Percentiles rank a stretch among this genome's conserved stretches.
Evolutionary conservation across 2,797 vertebrate genomes (phyloP).

Genomic region (Argyrosomus regius): DNA sequence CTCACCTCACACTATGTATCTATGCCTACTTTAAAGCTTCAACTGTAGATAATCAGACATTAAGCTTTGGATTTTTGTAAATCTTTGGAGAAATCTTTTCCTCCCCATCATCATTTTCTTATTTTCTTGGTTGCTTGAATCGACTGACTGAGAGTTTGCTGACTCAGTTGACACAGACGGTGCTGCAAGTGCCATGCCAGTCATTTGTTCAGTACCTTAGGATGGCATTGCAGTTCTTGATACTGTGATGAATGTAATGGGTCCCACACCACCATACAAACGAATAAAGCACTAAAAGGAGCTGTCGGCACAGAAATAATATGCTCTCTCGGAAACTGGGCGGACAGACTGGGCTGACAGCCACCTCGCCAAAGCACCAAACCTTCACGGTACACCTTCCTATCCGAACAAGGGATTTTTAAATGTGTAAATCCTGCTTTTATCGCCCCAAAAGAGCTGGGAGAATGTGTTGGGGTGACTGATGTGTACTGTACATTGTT

Average conservation of each 20-base stretch:
- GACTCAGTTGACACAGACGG: conserved; percentile 19
- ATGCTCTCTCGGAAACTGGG: conserved; percentile 37
- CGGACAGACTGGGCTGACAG: conserved; percentile 32
- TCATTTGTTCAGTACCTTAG: conserved; percentile 49
- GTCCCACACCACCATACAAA: conserved; percentile 14
- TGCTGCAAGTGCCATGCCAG: conserved; percentile 43
- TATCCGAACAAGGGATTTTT: conserved; percentile 32
- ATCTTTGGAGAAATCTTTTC: conserved; percentile 50
- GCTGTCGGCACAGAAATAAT: conserved; percentile 10
- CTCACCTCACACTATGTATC: conserved; percentile 55
- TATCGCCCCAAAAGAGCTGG: conserved; percentile 30
- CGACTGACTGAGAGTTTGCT: conserved; percentile 41
- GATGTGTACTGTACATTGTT: conserved; percentile 45
- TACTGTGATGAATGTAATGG: conserved; percentile 68
- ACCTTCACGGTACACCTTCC: conserved; percentile 41
- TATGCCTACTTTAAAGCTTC: conserved; percentile 54
- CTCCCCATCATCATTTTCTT: conserved; percentile 3
- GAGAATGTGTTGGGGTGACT: conserved; percentile 46
- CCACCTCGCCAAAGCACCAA: conserved; percentile 50
- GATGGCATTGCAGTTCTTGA: conserved; percentile 34
- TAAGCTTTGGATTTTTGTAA: conserved; percentile 46
- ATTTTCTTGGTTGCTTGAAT: conserved; percentile 49
- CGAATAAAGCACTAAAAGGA: conserved; percentile 10
- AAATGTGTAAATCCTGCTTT: conserved; percentile 38
- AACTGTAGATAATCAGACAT: conserved; percentile 58